Evolutionary conservation across 2,797 vertebrate species (phyloP).

Genomic region (Lophius americanus): DNA sequence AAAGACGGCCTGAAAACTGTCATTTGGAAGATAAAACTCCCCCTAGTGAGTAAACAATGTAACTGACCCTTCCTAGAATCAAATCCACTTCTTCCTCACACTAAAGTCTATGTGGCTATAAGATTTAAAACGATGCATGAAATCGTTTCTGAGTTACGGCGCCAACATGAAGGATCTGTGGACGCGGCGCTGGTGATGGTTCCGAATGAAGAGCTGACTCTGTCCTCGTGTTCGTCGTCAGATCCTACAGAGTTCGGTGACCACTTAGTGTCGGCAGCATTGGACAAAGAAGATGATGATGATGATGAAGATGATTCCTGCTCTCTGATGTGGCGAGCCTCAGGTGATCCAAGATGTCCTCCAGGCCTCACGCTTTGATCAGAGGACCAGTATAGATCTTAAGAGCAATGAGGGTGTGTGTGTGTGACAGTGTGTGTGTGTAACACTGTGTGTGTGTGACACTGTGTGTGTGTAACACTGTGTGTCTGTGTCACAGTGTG

Average conservation of each 20-base stretch:
- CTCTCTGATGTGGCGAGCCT: conserved; percentile 45
- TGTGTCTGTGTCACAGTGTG: background rate
- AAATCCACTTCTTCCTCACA: too few relatives aligned
- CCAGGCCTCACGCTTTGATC: conserved; percentile 64
- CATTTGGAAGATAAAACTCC: too few relatives aligned
- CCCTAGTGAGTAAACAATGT: too few relatives aligned
- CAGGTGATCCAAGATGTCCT: conserved; percentile 69
- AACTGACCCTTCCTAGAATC: too few relatives aligned
- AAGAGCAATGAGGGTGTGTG: conserved; percentile 33
- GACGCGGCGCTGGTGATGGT: too few relatives aligned
- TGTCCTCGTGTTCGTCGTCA: background rate
- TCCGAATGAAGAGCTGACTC: too few relatives aligned
- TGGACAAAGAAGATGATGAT: conserved; percentile 35
- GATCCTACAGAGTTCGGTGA: conserved; percentile 15
- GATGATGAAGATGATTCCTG: conserved; percentile 32
- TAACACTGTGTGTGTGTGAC: background rate
- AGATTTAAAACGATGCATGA: too few relatives aligned
- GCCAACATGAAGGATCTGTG: too few relatives aligned
- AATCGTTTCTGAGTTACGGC: too few relatives aligned
- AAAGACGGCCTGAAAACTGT: too few relatives aligned
- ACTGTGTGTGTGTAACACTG: background rate
- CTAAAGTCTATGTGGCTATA: too few relatives aligned
- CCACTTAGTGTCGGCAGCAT: conserved; percentile 57
- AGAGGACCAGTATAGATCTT: conserved; percentile 57
- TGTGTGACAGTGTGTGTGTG: background rate